These are phyloP conservation scores for Sebastiscus tertius DNA, from an alignment of 2,797 vertebrate species.

Conservation along the genomic window DNA sequence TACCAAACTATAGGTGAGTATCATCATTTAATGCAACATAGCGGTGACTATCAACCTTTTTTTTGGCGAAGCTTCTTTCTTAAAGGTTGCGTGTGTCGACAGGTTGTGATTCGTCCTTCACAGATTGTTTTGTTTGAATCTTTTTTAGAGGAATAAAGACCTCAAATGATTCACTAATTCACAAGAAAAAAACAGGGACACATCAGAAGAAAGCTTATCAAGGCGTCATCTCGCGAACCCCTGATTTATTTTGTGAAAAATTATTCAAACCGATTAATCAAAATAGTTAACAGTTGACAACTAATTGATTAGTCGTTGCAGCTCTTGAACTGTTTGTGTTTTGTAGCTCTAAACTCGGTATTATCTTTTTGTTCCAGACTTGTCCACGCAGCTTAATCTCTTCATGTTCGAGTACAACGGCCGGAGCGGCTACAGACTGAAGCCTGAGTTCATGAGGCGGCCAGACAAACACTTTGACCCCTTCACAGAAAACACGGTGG, in stretches of 20 bases:
- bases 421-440: slow-evolving; percentile 94
- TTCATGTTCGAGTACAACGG: slow-evolving; percentile 98
- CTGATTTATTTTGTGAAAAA: no score
- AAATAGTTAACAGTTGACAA: no score
- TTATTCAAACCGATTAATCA: no score
- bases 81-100: background rate
- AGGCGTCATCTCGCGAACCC: no score
- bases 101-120: background rate
- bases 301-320: no score
- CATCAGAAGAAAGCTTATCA: no score
- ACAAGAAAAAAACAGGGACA: no score
- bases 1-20: slow-evolving; percentile 93
- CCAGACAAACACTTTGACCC: slow-evolving; percentile 98
- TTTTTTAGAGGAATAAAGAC: no score
- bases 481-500: slow-evolving; percentile 95
- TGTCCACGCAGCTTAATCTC: slow-evolving; percentile 98
- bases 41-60: background rate
- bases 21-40: background rate
- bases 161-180: fast-evolving
- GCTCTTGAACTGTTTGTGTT: background rate
- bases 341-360: background rate
- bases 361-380: slow-evolving; percentile 80
- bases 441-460: slow-evolving; percentile 98
- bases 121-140: background rate
- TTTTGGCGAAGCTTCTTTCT: no score